Base-by-base conservation (phyloP, 2,113 vertebrate species). In the Salvelinus alpinus region DNA sequence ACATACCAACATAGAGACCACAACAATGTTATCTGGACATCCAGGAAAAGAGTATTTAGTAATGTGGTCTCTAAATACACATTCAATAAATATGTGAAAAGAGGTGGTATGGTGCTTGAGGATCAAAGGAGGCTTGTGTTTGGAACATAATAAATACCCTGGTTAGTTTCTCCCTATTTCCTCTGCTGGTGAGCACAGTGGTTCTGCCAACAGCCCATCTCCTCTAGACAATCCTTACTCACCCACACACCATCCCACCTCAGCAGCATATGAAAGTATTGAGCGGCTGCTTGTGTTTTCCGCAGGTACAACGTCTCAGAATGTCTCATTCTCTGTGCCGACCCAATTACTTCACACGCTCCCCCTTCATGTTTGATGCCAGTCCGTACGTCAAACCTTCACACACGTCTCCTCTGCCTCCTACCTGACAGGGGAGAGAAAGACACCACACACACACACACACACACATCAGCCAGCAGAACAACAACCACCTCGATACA, bases 281-380 rank as follows among this genome's bases (percentile, higher is more conserved):
- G 71, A 75, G 72, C 11, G 34, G 29, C 47, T 38, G 64, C 27
- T 27, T 73, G 47, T 13, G 29, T 29, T 27, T 72, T 34, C 24
- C 24, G 11, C 8, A 34, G 34, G 44, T 31, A 66, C 73, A 54
- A 14, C 51, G 51, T 54, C 51, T 54, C 51, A 54, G 51, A 54
- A 54, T 14, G 51, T 70, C 60, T 71, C 84, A 48, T 66, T 27
- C 69, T 74, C 66, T 79, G 18, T 77, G 73, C 83, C 79, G 64
- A 84, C 82, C 89, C 82, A 91, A 90, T 91, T 90, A 91, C 88
- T 86, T 89, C 82, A 82, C 44, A 80, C 75, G 29, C 64, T 76
- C 51, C 48, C 73, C 68, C 79, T 85, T 86, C 79, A 85, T 84
- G 83, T 87, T 71, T 80, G 81, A 84, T 64, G 81, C 81, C 25